Evolutionary conservation across 2,797 vertebrate species (phyloP), one percentile per base, ranked within the genome.

Genomic region (Heteromormyrus szaboi): DNA sequence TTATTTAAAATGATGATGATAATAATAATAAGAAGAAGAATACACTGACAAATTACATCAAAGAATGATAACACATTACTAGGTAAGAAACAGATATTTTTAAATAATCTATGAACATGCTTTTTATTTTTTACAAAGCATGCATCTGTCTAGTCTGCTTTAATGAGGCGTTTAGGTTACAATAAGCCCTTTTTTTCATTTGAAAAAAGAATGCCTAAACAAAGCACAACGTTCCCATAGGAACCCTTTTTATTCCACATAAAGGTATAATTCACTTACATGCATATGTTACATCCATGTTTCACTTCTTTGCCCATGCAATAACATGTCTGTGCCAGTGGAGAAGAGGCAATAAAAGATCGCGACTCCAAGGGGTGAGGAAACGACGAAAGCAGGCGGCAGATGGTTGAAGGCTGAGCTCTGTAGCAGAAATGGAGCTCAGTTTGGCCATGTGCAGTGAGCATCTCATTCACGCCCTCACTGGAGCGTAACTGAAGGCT

Each of bases 401-500:
- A 89, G 89, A 91, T 91, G 87, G 65, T 89, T 86, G 53, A 56
- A 85, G 48, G 72, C 54, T 41, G 53, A 68, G 88, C 59, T 79
- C 50, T 89, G 25, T 90, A 88, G 88, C 22, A 88, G 91, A 90
- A 90, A 81, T 90, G 89, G 87, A 93, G 91, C 93, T 92, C 89
- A 89, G 92, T 87, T 83, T 89, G 91, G 94, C 95, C 95, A 96
- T 94, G 94, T 89, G 95, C 93, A 93, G 93, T 94, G 95, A 94
- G 91, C 11, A 53, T 89, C 89, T 90, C 87, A 53, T 88, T 68
- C 81, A 88, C 81, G 37, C 88, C 89, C 85, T 88, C 87, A 33
- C 65, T 88, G 88, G 89, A 89, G 90, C 88, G 92, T 84, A 88
- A 92, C 93, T 92, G 93, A 90, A 92, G 91, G 91, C 92, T 92